Percentiles rank a stretch among this genome's conserved stretches.
These are phyloP conservation scores for Pipistrellus nathusii DNA, from an alignment of 2,797 vertebrate species.

Conservation along the genomic window DNA sequence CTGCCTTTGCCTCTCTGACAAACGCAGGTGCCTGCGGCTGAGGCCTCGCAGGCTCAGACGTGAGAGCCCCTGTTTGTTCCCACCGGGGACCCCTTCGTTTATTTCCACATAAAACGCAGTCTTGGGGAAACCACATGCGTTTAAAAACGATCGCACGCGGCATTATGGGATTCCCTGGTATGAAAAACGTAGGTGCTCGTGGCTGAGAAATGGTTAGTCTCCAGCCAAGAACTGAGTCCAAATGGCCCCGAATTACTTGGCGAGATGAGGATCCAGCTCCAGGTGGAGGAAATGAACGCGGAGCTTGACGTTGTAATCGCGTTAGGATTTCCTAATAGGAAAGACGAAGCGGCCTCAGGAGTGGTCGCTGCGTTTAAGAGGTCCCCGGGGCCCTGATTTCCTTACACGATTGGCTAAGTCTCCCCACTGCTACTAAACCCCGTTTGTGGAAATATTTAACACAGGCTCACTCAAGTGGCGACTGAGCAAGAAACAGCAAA, in stretches of 20 bases:
- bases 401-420: not conserved
- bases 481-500: not conserved
- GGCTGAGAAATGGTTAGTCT: not conserved
- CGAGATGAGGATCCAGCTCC: not conserved
- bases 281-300: not conserved
- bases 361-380: not conserved
- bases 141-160: not conserved
- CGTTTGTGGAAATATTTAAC: constrained; percentile 6
- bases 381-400: not conserved
- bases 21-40: too few species aligned
- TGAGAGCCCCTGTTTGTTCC: not conserved
- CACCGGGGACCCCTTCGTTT: not conserved
- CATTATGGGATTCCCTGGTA: not conserved
- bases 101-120: not conserved
- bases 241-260: not conserved
- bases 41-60: not conserved
- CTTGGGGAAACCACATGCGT: not conserved
- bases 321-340: not conserved
- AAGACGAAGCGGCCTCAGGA: not conserved
- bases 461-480: not conserved
- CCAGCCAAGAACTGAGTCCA: not conserved
- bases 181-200: not conserved
- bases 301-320: not conserved
- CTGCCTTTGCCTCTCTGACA: not conserved
- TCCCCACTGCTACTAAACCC: not conserved